phyloP scores from a whole-genome alignment of 2,113 vertebrate species.

The Calyptomena viridis region DNA sequence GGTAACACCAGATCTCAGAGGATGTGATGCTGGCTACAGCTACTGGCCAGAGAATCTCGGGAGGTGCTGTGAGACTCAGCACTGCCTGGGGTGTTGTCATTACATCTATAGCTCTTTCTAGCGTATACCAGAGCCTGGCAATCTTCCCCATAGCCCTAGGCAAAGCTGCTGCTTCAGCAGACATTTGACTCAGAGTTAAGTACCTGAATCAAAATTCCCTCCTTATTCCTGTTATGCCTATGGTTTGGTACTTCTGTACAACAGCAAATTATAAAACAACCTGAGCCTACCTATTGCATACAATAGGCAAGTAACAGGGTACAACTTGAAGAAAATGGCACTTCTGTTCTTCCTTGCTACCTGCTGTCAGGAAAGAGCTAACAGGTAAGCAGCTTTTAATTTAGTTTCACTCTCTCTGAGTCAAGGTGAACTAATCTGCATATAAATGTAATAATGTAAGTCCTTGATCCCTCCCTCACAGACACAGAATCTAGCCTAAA shows the following conservation, averaged over 20 bases:
- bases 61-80: not conserved
- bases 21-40: not conserved
- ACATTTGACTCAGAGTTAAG: not conserved
- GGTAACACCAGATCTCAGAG: not conserved
- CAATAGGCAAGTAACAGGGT: not conserved
- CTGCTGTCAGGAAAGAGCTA: not conserved
- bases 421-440: not conserved
- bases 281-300: not conserved
- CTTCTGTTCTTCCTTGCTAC: not conserved
- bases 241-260: not conserved
- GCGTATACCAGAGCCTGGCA: not conserved
- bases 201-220: not conserved
- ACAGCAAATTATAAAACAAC: not conserved
- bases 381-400: constrained; percentile 15
- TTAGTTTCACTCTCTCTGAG: not conserved
- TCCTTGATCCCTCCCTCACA: not conserved
- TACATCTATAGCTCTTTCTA: not conserved
- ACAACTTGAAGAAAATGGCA: not conserved
- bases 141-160: not conserved
- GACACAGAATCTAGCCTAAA: not conserved
- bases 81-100: not conserved
- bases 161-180: not conserved
- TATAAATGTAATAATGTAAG: not conserved
- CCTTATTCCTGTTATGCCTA: not conserved
- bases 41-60: not conserved